phyloP scores from a whole-genome alignment of 2,797 vertebrate species.

The Staurois parvus region DNA sequence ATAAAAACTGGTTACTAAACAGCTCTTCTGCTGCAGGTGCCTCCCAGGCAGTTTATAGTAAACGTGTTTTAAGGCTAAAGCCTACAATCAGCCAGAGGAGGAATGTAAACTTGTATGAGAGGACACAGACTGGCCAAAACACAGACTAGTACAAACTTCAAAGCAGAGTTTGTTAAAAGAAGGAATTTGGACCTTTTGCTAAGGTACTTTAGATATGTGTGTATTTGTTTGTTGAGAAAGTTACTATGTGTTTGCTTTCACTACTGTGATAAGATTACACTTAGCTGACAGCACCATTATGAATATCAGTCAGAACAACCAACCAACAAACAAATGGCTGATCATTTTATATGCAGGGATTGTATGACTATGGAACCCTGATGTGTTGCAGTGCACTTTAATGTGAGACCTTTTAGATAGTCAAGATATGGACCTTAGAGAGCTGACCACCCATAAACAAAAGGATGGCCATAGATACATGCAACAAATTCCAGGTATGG shows the following conservation, averaged over 20 bases:
- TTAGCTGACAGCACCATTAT: conserved; percentile 1
- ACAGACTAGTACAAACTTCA: background rate
- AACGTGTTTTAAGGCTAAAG: background rate
- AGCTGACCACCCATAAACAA: too few relatives aligned
- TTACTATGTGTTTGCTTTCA: conserved; percentile 39
- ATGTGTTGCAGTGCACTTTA: too few relatives aligned
- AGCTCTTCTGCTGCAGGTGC: background rate
- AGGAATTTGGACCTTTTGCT: background rate
- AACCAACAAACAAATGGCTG: conserved; percentile 8
- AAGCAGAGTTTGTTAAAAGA: background rate
- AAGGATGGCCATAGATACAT: too few relatives aligned
- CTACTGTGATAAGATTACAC: conserved; percentile 23
- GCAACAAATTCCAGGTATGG: too few relatives aligned
- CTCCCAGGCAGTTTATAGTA: background rate
- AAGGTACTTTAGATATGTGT: conserved; percentile 20
- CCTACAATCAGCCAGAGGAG: background rate
- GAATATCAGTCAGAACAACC: background rate
- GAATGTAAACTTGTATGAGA: background rate
- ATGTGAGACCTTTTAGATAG: too few relatives aligned
- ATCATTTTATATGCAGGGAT: background rate
- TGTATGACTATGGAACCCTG: too few relatives aligned
- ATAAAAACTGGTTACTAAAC: background rate
- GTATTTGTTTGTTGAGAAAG: conserved; percentile 23
- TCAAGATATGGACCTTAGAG: too few relatives aligned
- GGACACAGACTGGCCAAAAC: conserved; percentile 11